These are phyloP conservation scores for Hedya salicella DNA, from an alignment of 2,888 invertebrate genomes.

Conservation along the genomic window DNA sequence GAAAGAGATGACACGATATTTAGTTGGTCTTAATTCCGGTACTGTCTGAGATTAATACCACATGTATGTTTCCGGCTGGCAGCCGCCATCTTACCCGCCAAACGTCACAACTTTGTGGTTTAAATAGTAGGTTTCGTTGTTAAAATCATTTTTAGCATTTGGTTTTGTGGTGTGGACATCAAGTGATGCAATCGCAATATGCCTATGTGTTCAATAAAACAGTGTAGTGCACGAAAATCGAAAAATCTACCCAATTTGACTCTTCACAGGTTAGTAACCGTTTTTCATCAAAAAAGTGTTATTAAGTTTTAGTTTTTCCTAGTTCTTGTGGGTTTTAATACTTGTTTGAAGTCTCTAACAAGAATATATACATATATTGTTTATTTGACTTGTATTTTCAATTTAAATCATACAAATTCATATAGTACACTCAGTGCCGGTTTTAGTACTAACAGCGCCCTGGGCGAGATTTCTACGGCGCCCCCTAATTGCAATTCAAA, in stretches of 20 bases:
- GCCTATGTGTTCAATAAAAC: constrained; percentile 5
- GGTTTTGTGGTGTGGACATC: constrained; percentile 9
- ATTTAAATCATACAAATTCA: neutral
- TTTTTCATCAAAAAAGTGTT: neutral
- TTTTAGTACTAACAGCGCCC: no score
- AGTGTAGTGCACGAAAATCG: constrained; percentile 10
- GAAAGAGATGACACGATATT: neutral
- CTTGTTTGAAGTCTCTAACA: neutral
- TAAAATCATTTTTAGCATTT: neutral
- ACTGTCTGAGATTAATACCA: neutral
- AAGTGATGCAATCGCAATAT: constrained; percentile 8
- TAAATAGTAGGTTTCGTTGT: neutral
- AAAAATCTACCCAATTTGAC: constrained; percentile 4
- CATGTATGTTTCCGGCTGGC: no score
- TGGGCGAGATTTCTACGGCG: no score
- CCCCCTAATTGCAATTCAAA: no score
- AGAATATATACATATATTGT: neutral
- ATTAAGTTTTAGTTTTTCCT: neutral
- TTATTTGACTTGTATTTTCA: neutral
- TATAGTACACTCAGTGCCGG: no score
- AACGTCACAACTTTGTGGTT: constrained; percentile 9
- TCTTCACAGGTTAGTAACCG: neutral
- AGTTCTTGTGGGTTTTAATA: neutral
- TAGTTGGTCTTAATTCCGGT: neutral
- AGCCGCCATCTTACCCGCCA: no score